These are phyloP conservation scores for Erythrocebus patas DNA, from an alignment of 2,113 vertebrate species.

Conservation along the genomic window DNA sequence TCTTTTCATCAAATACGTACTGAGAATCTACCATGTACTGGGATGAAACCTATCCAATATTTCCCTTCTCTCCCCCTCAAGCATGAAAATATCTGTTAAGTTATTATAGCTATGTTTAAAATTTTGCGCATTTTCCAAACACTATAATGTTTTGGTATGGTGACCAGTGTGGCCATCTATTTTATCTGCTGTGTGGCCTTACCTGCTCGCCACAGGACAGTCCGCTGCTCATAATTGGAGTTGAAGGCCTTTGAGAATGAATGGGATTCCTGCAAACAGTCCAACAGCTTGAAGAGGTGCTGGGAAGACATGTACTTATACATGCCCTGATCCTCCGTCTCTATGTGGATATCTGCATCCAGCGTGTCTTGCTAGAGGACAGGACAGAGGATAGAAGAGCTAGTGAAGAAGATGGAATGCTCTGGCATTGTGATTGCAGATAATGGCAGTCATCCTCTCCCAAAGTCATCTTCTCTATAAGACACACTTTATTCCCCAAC, in stretches of 20 bases:
- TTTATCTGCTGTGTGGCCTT: not conserved
- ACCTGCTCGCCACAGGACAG: slow-evolving; percentile 97
- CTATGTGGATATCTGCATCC: slow-evolving; percentile 86
- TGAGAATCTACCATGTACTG: not conserved
- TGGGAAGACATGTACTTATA: slow-evolving; percentile 92
- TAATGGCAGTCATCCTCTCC: not conserved
- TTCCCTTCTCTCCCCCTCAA: not conserved
- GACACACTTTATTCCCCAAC: not conserved
- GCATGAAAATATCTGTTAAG: not conserved
- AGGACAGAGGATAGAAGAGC: not conserved
- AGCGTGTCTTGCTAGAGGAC: slow-evolving; percentile 88
- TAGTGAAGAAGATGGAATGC: not conserved
- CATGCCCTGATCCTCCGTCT: slow-evolving; percentile 92
- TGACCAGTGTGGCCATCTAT: not conserved
- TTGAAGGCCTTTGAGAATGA: slow-evolving; percentile 97
- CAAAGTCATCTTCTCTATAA: not conserved
- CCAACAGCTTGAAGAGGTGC: slow-evolving; percentile 96
- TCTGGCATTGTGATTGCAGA: not conserved
- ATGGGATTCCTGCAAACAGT: slow-evolving; percentile 97
- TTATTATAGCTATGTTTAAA: not conserved
- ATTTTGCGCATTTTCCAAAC: not conserved
- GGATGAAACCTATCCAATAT: not conserved
- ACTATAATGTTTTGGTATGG: not conserved
- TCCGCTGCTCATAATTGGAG: slow-evolving; percentile 97
- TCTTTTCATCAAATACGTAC: not conserved